A percentile compares a stretch with the other conserved stretches of the same genome.
Conservation (phyloP, 2,888 invertebrate species). For the Sphaerophoria rueppellii region DNA sequence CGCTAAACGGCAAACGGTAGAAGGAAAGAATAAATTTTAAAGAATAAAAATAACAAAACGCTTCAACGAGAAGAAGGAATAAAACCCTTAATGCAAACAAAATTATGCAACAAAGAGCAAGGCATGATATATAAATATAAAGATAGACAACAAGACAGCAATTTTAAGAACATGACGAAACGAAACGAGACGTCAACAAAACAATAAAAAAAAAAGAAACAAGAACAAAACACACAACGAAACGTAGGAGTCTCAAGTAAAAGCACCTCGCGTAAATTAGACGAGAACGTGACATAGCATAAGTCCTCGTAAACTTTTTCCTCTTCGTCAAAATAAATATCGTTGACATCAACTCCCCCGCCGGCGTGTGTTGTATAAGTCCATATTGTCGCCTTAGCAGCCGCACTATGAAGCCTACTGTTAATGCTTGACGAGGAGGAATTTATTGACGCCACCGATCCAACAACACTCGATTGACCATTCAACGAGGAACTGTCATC, state of each 20-base stretch:
- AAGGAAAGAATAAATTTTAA: conserved; percentile 26
- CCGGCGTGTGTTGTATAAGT: conserved; percentile 79
- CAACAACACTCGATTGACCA: conserved; percentile 79
- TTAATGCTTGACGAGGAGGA: conserved; percentile 64
- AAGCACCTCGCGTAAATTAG: conserved; percentile 87
- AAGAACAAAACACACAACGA: neutral
- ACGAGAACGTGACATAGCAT: conserved; percentile 92
- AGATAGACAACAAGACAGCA: too few relatives aligned
- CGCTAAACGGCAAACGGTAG: neutral
- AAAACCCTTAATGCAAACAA: conserved; percentile 27
- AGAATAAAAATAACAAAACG: conserved; percentile 3
- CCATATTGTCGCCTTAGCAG: conserved; percentile 78
- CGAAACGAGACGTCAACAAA: too few relatives aligned
- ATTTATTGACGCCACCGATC: conserved; percentile 67
- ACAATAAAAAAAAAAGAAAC: neutral
- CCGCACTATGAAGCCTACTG: conserved; percentile 77
- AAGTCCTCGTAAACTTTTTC: conserved; percentile 94
- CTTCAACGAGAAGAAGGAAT: neutral
- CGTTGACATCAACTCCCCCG: conserved; percentile 79
- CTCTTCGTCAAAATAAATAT: conserved; percentile 83
- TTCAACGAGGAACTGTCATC: conserved; percentile 79
- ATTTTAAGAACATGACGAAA: too few relatives aligned
- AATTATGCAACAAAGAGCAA: conserved; percentile 58
- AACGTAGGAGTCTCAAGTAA: conserved; percentile 43
- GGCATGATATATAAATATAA: neutral